phyloP scores from a whole-genome alignment of 2,888 invertebrate genomes.

The Agriopis leucophaearia region DNA sequence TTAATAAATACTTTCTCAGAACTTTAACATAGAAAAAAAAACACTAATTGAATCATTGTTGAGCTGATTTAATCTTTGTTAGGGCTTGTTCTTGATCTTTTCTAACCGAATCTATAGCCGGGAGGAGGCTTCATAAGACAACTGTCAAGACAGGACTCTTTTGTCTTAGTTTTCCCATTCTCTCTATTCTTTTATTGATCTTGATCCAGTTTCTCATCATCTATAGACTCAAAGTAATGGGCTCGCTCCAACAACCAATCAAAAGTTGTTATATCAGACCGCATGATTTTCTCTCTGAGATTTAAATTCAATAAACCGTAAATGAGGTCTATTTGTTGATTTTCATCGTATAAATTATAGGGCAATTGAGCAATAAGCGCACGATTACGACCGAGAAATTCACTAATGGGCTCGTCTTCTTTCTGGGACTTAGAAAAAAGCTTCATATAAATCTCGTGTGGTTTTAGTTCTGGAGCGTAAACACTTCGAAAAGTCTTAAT shows the following conservation, averaged over 20 bases:
- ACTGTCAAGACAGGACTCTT: no score
- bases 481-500: neutral
- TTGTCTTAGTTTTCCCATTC: neutral
- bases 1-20: no score
- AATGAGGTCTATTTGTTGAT: neutral
- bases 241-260: neutral
- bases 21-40: neutral
- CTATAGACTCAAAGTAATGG: neutral
- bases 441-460: conserved; percentile 1
- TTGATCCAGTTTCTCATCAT: neutral
- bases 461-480: conserved; percentile 1
- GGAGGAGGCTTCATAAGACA: no score
- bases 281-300: conserved; percentile 6
- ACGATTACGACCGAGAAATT: neutral
- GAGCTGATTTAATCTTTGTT: no score
- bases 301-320: conserved; percentile 6
- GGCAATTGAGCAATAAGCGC: conserved; percentile 1
- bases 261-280: neutral
- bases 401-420: neutral
- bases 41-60: neutral
- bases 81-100: no score
- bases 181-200: neutral
- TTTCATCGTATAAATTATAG: neutral
- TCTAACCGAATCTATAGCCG: no score
- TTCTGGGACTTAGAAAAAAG: neutral